Evolutionary conservation across 2,888 invertebrate species (phyloP), one percentile per base, ranked within the genome.

Genomic region (Arctia plantaginis): DNA sequence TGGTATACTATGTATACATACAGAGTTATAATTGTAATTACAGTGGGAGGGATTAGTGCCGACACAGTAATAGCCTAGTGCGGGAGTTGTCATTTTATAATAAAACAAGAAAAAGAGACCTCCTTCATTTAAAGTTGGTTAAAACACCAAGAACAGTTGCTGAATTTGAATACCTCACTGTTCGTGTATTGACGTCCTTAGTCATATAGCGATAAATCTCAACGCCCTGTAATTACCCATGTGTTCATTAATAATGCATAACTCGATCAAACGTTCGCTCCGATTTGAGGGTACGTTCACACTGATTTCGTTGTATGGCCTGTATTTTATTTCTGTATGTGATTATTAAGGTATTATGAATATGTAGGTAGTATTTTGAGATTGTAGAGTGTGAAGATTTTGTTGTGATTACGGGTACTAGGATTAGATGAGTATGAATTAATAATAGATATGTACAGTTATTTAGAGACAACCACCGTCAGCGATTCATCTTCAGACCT

Each of bases 231-330:
- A 95, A 95, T 95, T 95, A 95, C 90, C 89, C 84, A 91, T 90
- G 86, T 83, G 83, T 87, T 93, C 94, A 95, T 95, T 95, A 95
- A 94, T 95, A 95, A 95, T 94, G 93, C 94, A 95, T 95, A 93
- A 93, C 93, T 93, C 91, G 93, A 95, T 95, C 95, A 94, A 94
- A 94, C 89, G 88, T 88, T 85, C 80, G 82, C 79, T 78, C 82
- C 77, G 81, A 78, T 82, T 84, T 83, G 77, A 87, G 82, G 82
- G 79, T 80, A 83, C 77, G 83, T 86, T 79, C 83, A 89, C 85
- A 86, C 80, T 75, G 69, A 35, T 33, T 81, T 79, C 55, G 30
- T 75, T 66, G 66, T n/a, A 51, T 35, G 3, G 67, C 35, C 55
- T 69, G 69, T 81, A 70, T 77, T 85, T 80, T 80, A 74, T 80